Evolutionary conservation across 30 jellyfish, hydroid and myxozoan genomes (phyloP).

Genomic region (Aurelia coerulea): DNA sequence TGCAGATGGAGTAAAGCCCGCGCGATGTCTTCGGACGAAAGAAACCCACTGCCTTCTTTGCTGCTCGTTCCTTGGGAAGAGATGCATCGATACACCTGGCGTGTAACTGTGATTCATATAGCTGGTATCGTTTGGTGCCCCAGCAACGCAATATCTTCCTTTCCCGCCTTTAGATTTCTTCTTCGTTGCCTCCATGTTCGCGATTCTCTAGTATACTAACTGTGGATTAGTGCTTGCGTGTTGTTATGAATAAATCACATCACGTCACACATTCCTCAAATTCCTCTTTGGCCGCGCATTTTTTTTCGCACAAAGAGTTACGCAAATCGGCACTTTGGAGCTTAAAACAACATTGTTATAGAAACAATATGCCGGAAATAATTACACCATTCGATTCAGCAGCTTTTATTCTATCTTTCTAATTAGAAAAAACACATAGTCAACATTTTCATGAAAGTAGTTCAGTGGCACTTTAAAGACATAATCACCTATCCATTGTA

Average conservation of each 20-base stretch:
- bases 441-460: slow-evolving; percentile 20
- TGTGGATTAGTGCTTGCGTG: not conserved
- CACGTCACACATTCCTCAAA: slow-evolving; percentile 27
- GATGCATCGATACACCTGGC: slow-evolving; percentile 42
- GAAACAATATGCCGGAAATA: too few relatives aligned
- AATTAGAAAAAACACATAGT: too few relatives aligned
- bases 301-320: too few relatives aligned
- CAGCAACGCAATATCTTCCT: slow-evolving; percentile 49
- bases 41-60: slow-evolving; percentile 27
- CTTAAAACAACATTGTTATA: too few relatives aligned
- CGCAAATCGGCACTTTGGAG: too few relatives aligned
- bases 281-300: too few relatives aligned
- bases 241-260: slow-evolving; percentile 10
- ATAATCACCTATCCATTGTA: too few relatives aligned
- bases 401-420: too few relatives aligned
- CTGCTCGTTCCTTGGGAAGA: slow-evolving; percentile 40
- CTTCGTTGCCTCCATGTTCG: slow-evolving; percentile 17
- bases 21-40: slow-evolving; percentile 22
- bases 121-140: slow-evolving; percentile 38
- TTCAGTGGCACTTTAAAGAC: slow-evolving; percentile 28
- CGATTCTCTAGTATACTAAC: slow-evolving; percentile 6
- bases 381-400: too few relatives aligned
- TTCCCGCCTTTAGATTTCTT: slow-evolving; percentile 38
- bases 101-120: slow-evolving; percentile 15
- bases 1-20: slow-evolving; percentile 26